A percentile compares a stretch with the other conserved stretches of the same genome.
These are phyloP conservation scores for Oncorhynchus nerka DNA, from an alignment of 2,113 vertebrate genomes.

Conservation along the genomic window DNA sequence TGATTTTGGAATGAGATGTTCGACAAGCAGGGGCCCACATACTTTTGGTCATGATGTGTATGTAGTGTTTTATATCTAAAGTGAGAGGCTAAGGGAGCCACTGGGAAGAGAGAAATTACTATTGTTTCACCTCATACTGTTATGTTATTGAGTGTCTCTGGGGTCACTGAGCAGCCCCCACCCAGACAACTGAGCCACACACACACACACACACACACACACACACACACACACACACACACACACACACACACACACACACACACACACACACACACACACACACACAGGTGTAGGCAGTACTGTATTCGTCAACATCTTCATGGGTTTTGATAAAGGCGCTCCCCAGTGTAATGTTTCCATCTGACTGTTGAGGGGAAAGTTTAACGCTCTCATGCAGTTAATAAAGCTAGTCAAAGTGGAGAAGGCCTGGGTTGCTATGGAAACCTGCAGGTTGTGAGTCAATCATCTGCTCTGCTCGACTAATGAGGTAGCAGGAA, in stretches of 20 bases:
- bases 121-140: not conserved
- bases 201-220: not conserved
- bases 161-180: not conserved
- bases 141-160: not conserved
- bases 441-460: conserved; percentile 54
- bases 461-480: conserved; percentile 45
- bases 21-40: too few relatives aligned
- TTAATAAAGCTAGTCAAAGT: conserved; percentile 25
- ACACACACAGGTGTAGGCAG: not conserved
- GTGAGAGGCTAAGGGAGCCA: conserved; percentile 18
- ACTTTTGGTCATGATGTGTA: too few relatives aligned
- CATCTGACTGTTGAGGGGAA: conserved; percentile 8
- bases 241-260: not conserved
- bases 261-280: not conserved
- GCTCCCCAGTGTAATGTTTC: not conserved
- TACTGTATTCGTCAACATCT: not conserved
- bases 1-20: too few relatives aligned
- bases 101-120: not conserved
- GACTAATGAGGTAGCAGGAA: conserved; percentile 44
- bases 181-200: not conserved
- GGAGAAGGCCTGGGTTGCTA: conserved; percentile 58
- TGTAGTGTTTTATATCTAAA: not conserved
- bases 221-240: not conserved
- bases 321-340: not conserved
- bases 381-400: conserved; percentile 44